Percentiles rank a stretch among this genome's conserved stretches.
These are phyloP conservation scores for Galaxea fascicularis DNA, from an alignment of 92 coral and sea anemone genomes.

Conservation along the genomic window DNA sequence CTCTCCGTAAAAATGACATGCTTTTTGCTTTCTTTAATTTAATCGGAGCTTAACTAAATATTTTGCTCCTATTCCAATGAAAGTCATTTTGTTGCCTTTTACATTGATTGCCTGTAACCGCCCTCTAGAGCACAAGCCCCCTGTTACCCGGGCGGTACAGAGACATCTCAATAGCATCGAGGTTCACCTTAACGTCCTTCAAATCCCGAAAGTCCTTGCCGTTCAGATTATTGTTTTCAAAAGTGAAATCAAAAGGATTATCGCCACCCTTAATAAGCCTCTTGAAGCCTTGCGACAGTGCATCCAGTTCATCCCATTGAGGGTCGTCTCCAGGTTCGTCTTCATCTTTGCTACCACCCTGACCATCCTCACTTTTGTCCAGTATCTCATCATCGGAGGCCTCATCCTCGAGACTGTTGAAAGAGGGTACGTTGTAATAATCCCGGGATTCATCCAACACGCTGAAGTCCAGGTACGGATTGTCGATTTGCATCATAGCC, in stretches of 20 bases:
- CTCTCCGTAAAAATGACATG: too few relatives aligned
- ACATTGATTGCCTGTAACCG: too few relatives aligned
- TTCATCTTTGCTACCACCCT: constrained; percentile 1
- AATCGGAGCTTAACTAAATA: too few relatives aligned
- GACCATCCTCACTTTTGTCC: constrained; percentile 16
- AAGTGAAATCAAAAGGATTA: too few relatives aligned
- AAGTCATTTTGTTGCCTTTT: too few relatives aligned
- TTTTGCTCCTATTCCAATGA: too few relatives aligned
- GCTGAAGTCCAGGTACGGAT: constrained; percentile 81
- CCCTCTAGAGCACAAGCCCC: constrained; percentile 5
- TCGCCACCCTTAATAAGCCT: too few relatives aligned
- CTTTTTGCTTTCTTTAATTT: too few relatives aligned
- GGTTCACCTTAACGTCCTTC: constrained; percentile 19
- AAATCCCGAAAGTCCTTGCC: background rate
- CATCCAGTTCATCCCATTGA: background rate
- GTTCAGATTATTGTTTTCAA: background rate
- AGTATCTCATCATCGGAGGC: constrained; percentile 51
- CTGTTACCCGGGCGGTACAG: constrained; percentile 19
- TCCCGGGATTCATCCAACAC: constrained; percentile 73
- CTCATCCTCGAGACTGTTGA: constrained; percentile 70
- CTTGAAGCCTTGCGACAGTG: background rate
- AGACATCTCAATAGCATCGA: constrained; percentile 40
- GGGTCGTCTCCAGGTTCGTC: background rate
- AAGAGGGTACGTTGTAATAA: constrained; percentile 85
- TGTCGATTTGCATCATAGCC: constrained; percentile 76